A percentile compares a stretch with the other conserved stretches of the same genome.
These are phyloP conservation scores for Macaca nemestrina DNA, from an alignment of 2,113 vertebrate species.

Conservation along the genomic window DNA sequence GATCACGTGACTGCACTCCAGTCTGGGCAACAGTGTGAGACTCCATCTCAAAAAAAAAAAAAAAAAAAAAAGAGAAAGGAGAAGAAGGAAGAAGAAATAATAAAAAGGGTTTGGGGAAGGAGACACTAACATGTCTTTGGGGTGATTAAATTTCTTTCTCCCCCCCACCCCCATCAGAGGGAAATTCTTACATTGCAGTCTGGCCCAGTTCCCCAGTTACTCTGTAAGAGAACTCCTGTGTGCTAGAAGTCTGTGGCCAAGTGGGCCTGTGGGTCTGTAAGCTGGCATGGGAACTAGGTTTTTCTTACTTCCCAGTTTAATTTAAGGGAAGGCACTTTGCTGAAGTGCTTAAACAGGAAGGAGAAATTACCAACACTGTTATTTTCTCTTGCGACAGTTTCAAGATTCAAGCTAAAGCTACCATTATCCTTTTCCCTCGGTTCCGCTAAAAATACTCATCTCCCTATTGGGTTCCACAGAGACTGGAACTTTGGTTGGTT, in stretches of 20 bases:
- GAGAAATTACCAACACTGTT: constrained; percentile 62
- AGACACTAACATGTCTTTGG: neutral
- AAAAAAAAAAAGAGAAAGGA: too few species aligned
- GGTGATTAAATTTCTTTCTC: neutral
- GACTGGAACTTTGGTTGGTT: constrained; percentile 54
- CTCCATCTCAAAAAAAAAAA: too few species aligned
- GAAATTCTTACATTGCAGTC: neutral
- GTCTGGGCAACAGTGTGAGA: too few species aligned
- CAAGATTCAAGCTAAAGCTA: constrained; percentile 51
- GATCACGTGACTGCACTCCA: too few species aligned
- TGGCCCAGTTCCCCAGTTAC: constrained; percentile 3
- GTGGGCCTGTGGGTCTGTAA: neutral
- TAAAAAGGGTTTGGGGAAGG: neutral
- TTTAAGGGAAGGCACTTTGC: constrained; percentile 66
- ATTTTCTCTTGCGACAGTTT: constrained; percentile 66
- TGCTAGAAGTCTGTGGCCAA: neutral
- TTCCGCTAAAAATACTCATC: constrained; percentile 68
- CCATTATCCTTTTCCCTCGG: constrained; percentile 30
- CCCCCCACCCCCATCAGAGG: neutral
- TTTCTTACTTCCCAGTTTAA: constrained; percentile 55
- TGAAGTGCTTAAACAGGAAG: constrained; percentile 67
- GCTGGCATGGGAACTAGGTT: neutral
- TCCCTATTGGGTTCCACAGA: neutral
- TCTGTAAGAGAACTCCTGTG: neutral
- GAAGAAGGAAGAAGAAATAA: neutral